Evolutionary conservation across 1,140 invertebrate species (phyloP).

Genomic region (Choristoneura fumiferana): DNA sequence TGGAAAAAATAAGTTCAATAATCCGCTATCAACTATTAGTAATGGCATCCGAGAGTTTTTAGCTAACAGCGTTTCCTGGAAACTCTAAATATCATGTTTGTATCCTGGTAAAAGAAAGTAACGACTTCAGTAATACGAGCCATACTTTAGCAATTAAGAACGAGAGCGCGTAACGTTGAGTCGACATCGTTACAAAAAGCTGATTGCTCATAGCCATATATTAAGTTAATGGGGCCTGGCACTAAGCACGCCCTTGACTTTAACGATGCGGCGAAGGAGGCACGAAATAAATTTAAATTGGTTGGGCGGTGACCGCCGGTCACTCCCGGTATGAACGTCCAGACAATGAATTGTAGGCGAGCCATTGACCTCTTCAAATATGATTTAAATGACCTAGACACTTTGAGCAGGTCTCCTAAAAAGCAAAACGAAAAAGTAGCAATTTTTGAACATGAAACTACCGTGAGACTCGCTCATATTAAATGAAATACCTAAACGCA

Average conservation of each 20-base stretch:
- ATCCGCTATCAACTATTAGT: too few relatives aligned
- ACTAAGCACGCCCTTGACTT: conserved; percentile 54
- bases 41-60: too few relatives aligned
- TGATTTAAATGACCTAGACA: conserved; percentile 1
- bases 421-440: too few relatives aligned
- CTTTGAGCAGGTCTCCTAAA: too few relatives aligned
- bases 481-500: too few relatives aligned
- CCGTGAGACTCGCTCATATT: too few relatives aligned
- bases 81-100: too few relatives aligned
- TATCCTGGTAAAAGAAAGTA: conserved; percentile 23
- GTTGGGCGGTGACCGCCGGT: conserved; percentile 35
- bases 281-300: conserved; percentile 60
- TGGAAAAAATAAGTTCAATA: too few relatives aligned
- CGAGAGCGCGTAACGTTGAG: conserved; percentile 32
- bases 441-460: too few relatives aligned
- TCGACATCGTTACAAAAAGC: conserved; percentile 45
- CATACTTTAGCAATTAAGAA: conserved; percentile 41
- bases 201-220: conserved; percentile 48
- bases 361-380: conserved; percentile 12
- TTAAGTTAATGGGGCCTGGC: conserved; percentile 52
- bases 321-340: conserved; percentile 22
- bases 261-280: conserved; percentile 47
- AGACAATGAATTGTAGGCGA: conserved; percentile 10
- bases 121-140: conserved; percentile 36
- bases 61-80: too few relatives aligned